Evolutionary conservation across 2,113 vertebrate species (phyloP), one percentile per base, ranked within the genome.

Genomic region (Hiodon alosoides): DNA sequence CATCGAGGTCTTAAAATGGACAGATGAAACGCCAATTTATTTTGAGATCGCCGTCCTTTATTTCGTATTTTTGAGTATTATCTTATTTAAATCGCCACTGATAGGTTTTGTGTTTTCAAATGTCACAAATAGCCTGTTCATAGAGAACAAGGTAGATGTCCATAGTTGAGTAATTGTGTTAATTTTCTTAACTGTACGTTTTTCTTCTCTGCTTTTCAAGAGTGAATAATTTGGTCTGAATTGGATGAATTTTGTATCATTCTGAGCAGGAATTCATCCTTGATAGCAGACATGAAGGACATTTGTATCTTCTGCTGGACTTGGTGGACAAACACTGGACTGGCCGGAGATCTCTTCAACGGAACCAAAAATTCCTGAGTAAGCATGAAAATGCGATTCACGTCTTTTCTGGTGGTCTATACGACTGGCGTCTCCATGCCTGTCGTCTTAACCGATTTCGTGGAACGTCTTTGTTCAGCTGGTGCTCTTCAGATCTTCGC

Each of bases 301-400:
- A 86, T 2, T 81, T 93, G 65, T 90, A 92, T 67, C 79, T 82
- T 3, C 87, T 95, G 11, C 86, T 95, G 0, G 86, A 89, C 75
- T 85, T 93, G 0, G 89, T 93, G 75, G 92, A 92, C 81, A 91
- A 89, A 86, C 85, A 91, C 82, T 92, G 92, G 91, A 84, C 74
- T 0, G 90, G 89, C 67, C 77, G 83, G 77, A 86, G 79, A 58
- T 90, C 91, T 1, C 89, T 92, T 74, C 92, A 89, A 50, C 53
- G 85, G 64, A 84, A 91, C n/a, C 83, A 90, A 76, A 87, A 79
- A 52, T 92, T 94, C 89, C 88, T 92, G 6, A 87, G 93, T 93
- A 83, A 93, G 92, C 88, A 67, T 14, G 71, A 74, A 73, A 16
- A 3, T 52, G 13, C 67, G 11, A 4, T 52, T 74, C 76, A 31